Conservation (phyloP, 1,140 invertebrate species). For the Diploscapter pachys region DNA sequence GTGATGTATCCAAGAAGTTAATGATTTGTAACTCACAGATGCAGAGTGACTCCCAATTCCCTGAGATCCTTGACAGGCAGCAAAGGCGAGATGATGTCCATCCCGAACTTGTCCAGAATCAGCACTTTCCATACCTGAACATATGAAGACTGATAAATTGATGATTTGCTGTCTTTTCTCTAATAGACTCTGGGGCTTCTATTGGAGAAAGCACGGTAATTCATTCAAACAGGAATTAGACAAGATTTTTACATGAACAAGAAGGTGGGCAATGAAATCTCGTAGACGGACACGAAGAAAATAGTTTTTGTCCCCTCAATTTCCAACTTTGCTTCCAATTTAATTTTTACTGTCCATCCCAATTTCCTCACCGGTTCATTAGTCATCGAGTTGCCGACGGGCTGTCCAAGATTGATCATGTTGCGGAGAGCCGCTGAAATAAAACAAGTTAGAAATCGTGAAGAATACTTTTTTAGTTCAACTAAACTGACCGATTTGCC, state of each 20-base stretch:
- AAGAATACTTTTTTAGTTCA: neutral
- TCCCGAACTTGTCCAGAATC: conserved; percentile 89
- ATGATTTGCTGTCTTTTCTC: neutral
- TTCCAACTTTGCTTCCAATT: neutral
- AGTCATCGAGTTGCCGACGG: conserved; percentile 44
- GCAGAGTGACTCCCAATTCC: conserved; percentile 91
- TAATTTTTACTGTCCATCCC: neutral
- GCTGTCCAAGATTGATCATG: conserved; percentile 55
- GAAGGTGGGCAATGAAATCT: no score
- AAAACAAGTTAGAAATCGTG: conserved; percentile 6
- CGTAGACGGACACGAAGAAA: no score
- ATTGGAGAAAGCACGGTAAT: neutral
- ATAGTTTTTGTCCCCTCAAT: no score
- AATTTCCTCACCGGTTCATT: conserved; percentile 63
- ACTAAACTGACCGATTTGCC: conserved; percentile 35
- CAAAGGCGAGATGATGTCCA: conserved; percentile 95
- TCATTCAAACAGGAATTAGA: neutral
- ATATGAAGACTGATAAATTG: neutral
- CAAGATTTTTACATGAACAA: neutral
- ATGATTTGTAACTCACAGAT: conserved; percentile 72
- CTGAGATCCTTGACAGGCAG: conserved; percentile 90
- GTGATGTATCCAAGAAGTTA: neutral
- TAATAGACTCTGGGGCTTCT: neutral
- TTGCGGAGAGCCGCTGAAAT: conserved; percentile 55
- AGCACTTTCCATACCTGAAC: conserved; percentile 67